phyloP scores from a whole-genome alignment of 2,113 vertebrate species.

The Capra hircus region DNA sequence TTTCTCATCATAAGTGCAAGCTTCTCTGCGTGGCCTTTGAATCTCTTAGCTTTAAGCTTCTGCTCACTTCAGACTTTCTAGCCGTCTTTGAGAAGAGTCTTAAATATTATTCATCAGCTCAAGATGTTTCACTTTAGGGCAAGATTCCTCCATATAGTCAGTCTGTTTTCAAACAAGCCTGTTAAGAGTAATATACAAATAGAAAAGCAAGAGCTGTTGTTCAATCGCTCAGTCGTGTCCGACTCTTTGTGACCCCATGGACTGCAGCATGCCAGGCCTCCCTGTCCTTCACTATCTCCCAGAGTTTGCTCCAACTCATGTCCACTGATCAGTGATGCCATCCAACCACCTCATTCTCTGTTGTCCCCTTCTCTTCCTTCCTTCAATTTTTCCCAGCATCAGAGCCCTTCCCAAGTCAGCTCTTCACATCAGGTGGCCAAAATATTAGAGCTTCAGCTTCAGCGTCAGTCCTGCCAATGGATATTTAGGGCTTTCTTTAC shows the following conservation, averaged over 20 bases:
- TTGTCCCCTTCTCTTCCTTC: not conserved
- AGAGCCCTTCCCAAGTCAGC: not conserved
- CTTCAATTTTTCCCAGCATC: not conserved
- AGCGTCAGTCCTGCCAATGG: not conserved
- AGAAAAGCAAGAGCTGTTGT: not conserved
- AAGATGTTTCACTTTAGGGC: not conserved
- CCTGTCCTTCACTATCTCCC: not conserved
- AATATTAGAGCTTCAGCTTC: not conserved
- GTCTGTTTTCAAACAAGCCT: not conserved
- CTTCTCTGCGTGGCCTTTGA: no score
- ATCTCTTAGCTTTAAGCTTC: not conserved
- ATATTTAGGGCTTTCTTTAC: not conserved
- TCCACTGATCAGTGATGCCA: not conserved
- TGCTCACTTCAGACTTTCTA: no score
- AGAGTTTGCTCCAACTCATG: not conserved
- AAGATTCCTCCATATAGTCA: not conserved
- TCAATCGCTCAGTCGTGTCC: rapidly evolving
- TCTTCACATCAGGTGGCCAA: not conserved
- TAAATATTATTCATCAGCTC: not conserved
- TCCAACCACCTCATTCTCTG: not conserved
- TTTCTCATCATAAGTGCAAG: no score
- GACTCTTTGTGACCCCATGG: not conserved
- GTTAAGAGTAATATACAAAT: no score
- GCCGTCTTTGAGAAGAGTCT: not conserved
- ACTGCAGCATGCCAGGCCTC: not conserved